Evolutionary conservation across 2,797 vertebrate genomes (phyloP).

Genomic region (Cossypha dichroa): DNA sequence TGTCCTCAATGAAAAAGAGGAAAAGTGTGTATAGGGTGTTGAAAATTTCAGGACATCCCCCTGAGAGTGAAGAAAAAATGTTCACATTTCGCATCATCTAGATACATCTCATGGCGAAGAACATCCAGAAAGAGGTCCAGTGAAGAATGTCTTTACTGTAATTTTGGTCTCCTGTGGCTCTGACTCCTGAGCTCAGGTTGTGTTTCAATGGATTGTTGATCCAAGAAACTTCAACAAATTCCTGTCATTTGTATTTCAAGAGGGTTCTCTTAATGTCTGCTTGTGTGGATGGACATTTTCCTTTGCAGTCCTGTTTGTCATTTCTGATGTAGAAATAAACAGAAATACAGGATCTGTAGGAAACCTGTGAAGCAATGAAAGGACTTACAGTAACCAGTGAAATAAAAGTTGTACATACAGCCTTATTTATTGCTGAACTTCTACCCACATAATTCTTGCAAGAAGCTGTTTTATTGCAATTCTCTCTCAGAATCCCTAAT

Average conservation of each 20-base stretch:
- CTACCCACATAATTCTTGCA: background rate
- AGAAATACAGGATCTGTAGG: background rate
- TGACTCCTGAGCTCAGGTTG: background rate
- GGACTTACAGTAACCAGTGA: background rate
- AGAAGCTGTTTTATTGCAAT: background rate
- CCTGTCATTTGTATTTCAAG: background rate
- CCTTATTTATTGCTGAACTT: background rate
- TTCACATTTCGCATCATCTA: background rate
- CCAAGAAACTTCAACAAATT: background rate
- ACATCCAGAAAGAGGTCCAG: background rate
- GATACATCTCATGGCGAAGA: background rate
- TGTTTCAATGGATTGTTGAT: background rate
- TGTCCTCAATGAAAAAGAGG: background rate
- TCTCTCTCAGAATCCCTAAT: background rate
- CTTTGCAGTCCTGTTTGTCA: background rate
- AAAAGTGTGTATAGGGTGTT: rapidly evolving
- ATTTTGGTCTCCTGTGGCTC: background rate
- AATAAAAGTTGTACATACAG: background rate
- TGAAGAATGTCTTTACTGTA: background rate
- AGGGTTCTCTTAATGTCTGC: background rate
- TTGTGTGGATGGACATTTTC: background rate
- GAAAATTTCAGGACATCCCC: background rate
- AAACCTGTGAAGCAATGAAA: background rate
- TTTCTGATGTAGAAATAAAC: background rate
- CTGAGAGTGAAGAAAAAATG: background rate